Evolutionary conservation across 2,888 invertebrate species (phyloP), one percentile per base, ranked within the genome.

Genomic region (Gnatocerus cornutus): DNA sequence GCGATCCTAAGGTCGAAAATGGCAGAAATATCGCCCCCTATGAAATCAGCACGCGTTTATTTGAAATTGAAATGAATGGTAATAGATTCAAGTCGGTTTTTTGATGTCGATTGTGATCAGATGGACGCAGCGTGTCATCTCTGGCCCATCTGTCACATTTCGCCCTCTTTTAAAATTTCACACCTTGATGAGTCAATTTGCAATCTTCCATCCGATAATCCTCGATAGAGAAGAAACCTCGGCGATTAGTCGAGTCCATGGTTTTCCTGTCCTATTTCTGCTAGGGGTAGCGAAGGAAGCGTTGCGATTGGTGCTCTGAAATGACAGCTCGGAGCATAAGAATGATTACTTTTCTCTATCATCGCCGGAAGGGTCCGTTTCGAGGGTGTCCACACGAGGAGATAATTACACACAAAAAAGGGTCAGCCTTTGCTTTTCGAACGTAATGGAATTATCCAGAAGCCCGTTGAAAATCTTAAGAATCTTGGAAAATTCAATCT

Each of bases 61-160:
- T 73, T 72, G 68, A 73, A 74, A 74, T 76, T 76, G 73, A 74
- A 78, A 79, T 73, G 76, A 77, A 79, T 78, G 78, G 77, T 79
- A 80, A 79, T 81, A 79, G 76, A 80, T 80, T 81, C 79, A 74
- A 76, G 74, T 78, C 69, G 72, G 75, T 79, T 80, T 80, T 81
- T 80, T 79, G 79, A 78, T 77, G 79, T 77, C 75, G 78, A 80
- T 78, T 79, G 77, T 76, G 78, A 80, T 81, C 80, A 80, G 81
- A 80, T 81, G 80, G 78, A 74, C 80, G 58, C 80, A 80, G 80
- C 81, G 62, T 74, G 74, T 72, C 73, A 73, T 75, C 71, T 69
- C 72, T 21, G 62, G 3, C 37, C 62, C 63, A 63, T 69, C 74
- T 73, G 75, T 74, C 61, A 65, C 52, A 74, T 73, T 48, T 75